Percentiles rank a stretch among this genome's conserved stretches.
Evolutionary conservation across 2,797 vertebrate genomes (phyloP).

Genomic region (Falco naumanni): DNA sequence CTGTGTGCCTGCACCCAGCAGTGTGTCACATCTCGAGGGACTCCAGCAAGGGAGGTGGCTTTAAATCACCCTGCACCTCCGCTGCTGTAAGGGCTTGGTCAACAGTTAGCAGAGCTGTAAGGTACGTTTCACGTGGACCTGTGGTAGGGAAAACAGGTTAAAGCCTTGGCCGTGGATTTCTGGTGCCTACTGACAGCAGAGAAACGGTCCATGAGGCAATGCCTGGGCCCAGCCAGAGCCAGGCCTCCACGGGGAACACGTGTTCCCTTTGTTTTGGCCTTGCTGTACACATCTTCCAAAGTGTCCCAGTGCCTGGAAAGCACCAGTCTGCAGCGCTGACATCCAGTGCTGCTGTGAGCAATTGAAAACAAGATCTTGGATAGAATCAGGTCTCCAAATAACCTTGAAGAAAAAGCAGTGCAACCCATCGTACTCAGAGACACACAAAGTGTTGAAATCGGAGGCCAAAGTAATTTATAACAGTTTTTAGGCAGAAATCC

Average conservation of each 20-base stretch:
- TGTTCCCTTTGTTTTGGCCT: not conserved
- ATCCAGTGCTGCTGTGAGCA: not conserved
- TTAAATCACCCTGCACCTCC: not conserved
- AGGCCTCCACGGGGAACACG: accelerated
- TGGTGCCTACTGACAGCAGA: not conserved
- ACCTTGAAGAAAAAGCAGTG: not conserved
- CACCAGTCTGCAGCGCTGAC: accelerated
- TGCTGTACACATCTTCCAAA: not conserved
- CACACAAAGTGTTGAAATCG: not conserved
- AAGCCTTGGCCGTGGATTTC: not conserved
- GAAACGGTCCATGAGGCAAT: not conserved
- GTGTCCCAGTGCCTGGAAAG: not conserved
- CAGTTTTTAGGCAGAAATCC: not conserved
- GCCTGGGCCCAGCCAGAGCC: too few species aligned
- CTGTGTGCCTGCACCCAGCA: too few species aligned
- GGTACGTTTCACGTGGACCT: not conserved
- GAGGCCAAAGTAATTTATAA: not conserved
- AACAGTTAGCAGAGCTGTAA: not conserved
- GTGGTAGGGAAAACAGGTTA: not conserved
- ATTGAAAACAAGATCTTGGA: not conserved
- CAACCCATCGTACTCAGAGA: not conserved
- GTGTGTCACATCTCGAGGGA: accelerated
- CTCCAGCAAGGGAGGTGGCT: not conserved
- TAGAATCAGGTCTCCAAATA: not conserved
- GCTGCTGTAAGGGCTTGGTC: not conserved